Conservation (phyloP, 2,888 invertebrate genomes). For the Leptogaster cylindrica region DNA sequence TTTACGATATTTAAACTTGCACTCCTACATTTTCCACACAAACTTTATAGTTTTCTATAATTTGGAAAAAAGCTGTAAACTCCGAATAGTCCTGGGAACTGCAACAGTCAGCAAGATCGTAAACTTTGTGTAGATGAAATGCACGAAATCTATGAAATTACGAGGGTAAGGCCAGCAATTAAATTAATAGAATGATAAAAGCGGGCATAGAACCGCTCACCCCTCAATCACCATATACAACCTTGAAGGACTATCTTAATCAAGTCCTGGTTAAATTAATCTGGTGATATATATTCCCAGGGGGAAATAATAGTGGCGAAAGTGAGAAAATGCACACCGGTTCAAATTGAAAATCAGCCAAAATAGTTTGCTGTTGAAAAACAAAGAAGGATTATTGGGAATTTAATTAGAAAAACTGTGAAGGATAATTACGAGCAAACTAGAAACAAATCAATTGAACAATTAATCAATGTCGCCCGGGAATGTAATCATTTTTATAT, state of each 20-base stretch:
- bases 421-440: slow-evolving; percentile 21
- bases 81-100: slow-evolving; percentile 44
- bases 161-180: slow-evolving; percentile 44
- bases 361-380: background rate
- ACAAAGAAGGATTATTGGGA: background rate
- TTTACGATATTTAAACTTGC: slow-evolving; percentile 8
- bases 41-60: slow-evolving; percentile 13
- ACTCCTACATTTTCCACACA: background rate
- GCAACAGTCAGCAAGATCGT: slow-evolving; percentile 45
- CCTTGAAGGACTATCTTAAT: slow-evolving; percentile 38
- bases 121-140: slow-evolving; percentile 39
- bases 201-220: background rate
- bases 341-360: background rate
- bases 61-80: slow-evolving; percentile 43
- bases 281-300: no score
- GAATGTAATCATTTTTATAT: slow-evolving; percentile 39
- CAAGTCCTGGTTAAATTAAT: no score
- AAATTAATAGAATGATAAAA: slow-evolving; percentile 46
- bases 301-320: slow-evolving; percentile 20
- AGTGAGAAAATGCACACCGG: slow-evolving; percentile 39
- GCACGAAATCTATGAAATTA: slow-evolving; percentile 31
- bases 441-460: slow-evolving; percentile 24
- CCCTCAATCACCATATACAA: slow-evolving; percentile 44
- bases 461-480: slow-evolving; percentile 46
- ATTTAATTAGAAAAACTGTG: slow-evolving; percentile 9